Conservation (phyloP, 2,113 vertebrate genomes). For the Pungitius pungitius region DNA sequence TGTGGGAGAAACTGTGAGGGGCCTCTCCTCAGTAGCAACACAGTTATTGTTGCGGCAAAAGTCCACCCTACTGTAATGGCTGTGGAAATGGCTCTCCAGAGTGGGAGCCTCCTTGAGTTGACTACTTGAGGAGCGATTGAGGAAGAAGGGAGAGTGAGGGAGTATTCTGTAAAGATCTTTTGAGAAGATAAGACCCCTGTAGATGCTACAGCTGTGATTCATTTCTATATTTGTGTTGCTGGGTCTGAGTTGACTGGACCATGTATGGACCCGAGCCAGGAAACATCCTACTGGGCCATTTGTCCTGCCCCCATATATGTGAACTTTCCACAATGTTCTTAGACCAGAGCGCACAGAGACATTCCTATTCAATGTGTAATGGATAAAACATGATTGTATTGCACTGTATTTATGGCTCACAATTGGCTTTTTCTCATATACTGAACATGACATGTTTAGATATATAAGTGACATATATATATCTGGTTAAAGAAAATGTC, state of each 20-base stretch:
- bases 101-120: slow-evolving; percentile 28
- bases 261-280: slow-evolving; percentile 44
- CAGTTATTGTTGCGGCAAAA: slow-evolving; percentile 23
- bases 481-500: not conserved
- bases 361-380: slow-evolving; percentile 32
- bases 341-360: slow-evolving; percentile 8
- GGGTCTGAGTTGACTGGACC: slow-evolving; percentile 61
- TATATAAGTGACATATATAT: not conserved
- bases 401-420: not conserved
- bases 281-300: slow-evolving; percentile 38
- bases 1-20: slow-evolving; percentile 13
- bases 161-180: slow-evolving; percentile 36
- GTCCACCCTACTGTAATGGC: slow-evolving; percentile 23
- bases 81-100: slow-evolving; percentile 33
- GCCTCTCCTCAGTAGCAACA: slow-evolving; percentile 38
- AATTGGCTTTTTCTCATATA: not conserved
- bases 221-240: slow-evolving; percentile 70
- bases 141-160: not conserved
- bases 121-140: slow-evolving; percentile 8
- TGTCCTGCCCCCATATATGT: slow-evolving; percentile 17
- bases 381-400: slow-evolving; percentile 24
- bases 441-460: not conserved
- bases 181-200: slow-evolving; percentile 37
- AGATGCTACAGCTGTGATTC: slow-evolving; percentile 60
- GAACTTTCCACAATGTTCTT: slow-evolving; percentile 35